Evolutionary conservation across 2,797 vertebrate species (phyloP).

Genomic region (Leptodactylus fallax): DNA sequence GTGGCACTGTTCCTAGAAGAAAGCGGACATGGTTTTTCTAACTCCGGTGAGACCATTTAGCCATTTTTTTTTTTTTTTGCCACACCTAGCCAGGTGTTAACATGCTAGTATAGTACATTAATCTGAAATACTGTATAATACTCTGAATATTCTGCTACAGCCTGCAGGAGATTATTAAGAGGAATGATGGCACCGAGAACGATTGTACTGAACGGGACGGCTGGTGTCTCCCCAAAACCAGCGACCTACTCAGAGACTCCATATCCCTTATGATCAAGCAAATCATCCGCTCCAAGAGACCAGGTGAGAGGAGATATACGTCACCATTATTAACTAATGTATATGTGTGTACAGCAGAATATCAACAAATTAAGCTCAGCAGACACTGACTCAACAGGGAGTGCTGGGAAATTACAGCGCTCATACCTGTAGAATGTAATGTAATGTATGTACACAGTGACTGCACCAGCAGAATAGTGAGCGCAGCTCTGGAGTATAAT

Average conservation of each 20-base stretch:
- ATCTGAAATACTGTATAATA: background rate
- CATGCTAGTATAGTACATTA: no score
- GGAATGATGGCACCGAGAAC: slow-evolving; percentile 79
- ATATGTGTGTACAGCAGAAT: no score
- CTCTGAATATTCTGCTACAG: slow-evolving; percentile 68
- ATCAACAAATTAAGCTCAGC: no score
- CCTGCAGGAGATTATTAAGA: slow-evolving; percentile 81
- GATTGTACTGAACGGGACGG: slow-evolving; percentile 90
- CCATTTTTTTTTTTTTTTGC: no score
- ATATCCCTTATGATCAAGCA: slow-evolving; percentile 92
- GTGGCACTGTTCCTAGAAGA: no score
- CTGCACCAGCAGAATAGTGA: no score
- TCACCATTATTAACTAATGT: background rate
- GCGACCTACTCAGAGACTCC: slow-evolving; percentile 86
- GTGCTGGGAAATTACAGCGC: no score
- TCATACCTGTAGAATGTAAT: no score
- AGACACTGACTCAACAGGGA: background rate
- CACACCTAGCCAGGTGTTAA: background rate
- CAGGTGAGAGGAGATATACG: slow-evolving; percentile 75
- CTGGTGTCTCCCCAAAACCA: slow-evolving; percentile 92
- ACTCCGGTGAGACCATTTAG: no score
- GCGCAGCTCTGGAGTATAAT: no score
- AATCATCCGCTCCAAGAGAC: slow-evolving; percentile 80
- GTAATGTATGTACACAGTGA: no score
- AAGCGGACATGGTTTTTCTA: no score